Base-by-base conservation (phyloP, 2,797 vertebrate genomes). In the Thamnophis elegans region DNA sequence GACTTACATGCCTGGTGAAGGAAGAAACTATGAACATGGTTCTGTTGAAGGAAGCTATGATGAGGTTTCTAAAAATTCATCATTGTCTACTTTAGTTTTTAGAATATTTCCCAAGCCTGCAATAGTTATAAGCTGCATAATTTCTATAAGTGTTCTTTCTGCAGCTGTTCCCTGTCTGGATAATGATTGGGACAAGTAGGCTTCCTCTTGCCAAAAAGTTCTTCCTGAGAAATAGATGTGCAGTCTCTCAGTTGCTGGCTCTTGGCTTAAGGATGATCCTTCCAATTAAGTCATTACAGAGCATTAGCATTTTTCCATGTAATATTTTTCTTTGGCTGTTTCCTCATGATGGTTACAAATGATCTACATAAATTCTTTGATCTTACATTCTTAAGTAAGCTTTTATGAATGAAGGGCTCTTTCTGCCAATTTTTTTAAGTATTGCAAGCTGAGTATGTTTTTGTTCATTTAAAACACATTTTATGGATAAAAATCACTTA, bases 301-400 rank as follows among this genome's bases (percentile, higher is more conserved):
- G 12, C 12, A 36, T 25, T 51, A 22, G 11, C 20, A 14, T 59
- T 58, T 88, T 55, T 59, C 5, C 56, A 89, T 28, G 91, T 4
- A 47, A 55, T 88, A 42, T 13, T 42, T 32, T 92, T 87, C 60
- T 16, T 59, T 14, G 54, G 62, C 8, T 47, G 60, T 65, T 59
- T 89, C 32, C 1, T 53, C 73, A n/a, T 28, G 85, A 78, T 13
- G 2, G 3, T 22, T n/a, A 28, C 55, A 90, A 62, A n/a, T 87
- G 47, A n/a, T 55, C 47, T 73, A n/a, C 28, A 26, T 68, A 13
- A 25, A 78, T 89, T 28, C 65, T 87, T 87, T 82, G 62, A 90
- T 87, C 91, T 78, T 87, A 90, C 53, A 91, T 92, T 89, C 18
- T 92, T 87, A 87, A 90, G 54, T 42, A 47, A 82, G 5, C 14